Conservation (phyloP, 2,113 vertebrate species). For the Poecilia latipinna region DNA sequence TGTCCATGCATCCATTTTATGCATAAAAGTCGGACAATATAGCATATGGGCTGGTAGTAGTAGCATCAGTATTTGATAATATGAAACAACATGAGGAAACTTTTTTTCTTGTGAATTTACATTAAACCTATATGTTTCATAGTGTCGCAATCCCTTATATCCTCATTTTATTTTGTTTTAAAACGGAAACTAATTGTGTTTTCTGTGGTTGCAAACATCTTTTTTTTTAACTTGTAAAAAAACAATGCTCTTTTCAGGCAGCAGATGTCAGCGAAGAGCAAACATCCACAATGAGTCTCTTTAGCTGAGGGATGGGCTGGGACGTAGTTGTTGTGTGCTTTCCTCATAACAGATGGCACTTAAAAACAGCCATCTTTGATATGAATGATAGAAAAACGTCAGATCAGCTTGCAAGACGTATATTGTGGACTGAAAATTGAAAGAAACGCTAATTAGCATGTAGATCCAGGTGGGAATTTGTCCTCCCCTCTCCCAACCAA, state of each 20-base stretch:
- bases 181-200: background rate
- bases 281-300: conserved; percentile 14
- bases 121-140: background rate
- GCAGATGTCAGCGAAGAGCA: conserved; percentile 59
- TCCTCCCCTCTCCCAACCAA: background rate
- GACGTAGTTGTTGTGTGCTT: conserved; percentile 36
- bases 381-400: conserved; percentile 30
- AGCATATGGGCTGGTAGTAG: background rate
- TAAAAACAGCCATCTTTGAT: conserved; percentile 57
- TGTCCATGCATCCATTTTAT: background rate
- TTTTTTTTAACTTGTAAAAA: background rate
- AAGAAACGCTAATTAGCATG: background rate
- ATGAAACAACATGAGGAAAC: background rate
- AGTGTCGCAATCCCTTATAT: too few relatives aligned
- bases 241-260: conserved; percentile 27
- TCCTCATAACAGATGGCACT: conserved; percentile 61
- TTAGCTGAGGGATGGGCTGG: conserved; percentile 26
- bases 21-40: background rate
- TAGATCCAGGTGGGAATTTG: background rate
- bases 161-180: too few relatives aligned
- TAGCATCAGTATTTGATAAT: background rate
- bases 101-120: background rate
- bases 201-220: background rate
- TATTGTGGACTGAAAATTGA: conserved; percentile 7
- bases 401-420: conserved; percentile 6